phyloP scores from a whole-genome alignment of 1,140 invertebrate genomes.

The Gryllus bimaculatus region DNA sequence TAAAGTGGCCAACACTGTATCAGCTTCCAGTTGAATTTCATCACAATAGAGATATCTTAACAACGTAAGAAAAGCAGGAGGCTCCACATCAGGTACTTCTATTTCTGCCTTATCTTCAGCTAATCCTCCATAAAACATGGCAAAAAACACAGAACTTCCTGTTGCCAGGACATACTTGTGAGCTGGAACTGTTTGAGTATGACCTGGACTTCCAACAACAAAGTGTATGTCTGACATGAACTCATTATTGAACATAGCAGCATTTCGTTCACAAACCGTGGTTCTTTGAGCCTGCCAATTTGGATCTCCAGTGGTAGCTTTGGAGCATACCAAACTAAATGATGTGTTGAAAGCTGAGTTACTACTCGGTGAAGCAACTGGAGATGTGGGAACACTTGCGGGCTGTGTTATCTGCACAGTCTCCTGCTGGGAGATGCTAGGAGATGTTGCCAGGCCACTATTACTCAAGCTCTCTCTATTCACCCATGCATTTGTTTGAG shows the following conservation, averaged over 20 bases:
- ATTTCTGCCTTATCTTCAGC: conserved; percentile 80
- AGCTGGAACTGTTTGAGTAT: conserved; percentile 74
- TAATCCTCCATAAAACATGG: conserved; percentile 86
- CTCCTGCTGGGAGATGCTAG: conserved; percentile 47
- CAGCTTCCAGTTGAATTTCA: conserved; percentile 85
- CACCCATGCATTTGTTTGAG: conserved; percentile 72
- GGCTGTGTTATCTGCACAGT: conserved; percentile 56
- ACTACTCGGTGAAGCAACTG: conserved; percentile 41
- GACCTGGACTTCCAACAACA: conserved; percentile 68
- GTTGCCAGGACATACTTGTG: conserved; percentile 89
- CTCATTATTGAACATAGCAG: conserved; percentile 91
- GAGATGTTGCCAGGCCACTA: conserved; percentile 46
- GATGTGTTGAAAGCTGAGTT: conserved; percentile 18
- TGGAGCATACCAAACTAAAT: conserved; percentile 26
- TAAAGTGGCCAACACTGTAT: conserved; percentile 78
- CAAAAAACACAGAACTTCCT: conserved; percentile 87
- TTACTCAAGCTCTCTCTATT: conserved; percentile 65
- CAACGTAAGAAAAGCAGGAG: conserved; percentile 77
- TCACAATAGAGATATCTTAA: conserved; percentile 94
- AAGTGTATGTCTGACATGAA: conserved; percentile 86
- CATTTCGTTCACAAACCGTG: conserved; percentile 79
- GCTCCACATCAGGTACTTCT: conserved; percentile 86
- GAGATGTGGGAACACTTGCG: conserved; percentile 52
- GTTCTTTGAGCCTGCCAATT: conserved; percentile 83
- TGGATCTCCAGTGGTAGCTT: conserved; percentile 59